These are phyloP conservation scores for Ethmia dodecea DNA, from an alignment of 2,888 invertebrate species.

Conservation along the genomic window DNA sequence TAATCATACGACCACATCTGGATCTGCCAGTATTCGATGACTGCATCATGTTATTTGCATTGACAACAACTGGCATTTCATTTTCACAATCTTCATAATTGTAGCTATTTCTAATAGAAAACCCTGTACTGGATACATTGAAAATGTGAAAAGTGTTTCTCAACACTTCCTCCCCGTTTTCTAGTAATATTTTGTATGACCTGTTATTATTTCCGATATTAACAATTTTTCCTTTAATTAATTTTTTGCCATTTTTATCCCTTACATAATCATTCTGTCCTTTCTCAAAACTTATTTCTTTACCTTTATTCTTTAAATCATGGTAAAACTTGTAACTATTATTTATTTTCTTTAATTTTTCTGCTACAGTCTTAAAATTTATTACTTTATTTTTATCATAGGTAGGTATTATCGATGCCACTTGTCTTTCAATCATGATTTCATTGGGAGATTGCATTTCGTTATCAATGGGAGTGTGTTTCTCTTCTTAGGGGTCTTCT, in stretches of 20 bases:
- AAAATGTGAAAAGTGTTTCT: conserved; percentile 8
- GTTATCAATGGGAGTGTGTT: conserved; percentile 7
- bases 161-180: conserved; percentile 4
- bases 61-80: no score
- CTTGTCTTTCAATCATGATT: conserved; percentile 5
- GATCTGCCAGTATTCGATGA: no score
- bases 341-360: no score
- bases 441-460: conserved; percentile 8
- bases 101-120: conserved; percentile 1
- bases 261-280: conserved; percentile 8
- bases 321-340: conserved; percentile 8
- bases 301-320: conserved; percentile 6
- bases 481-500: no score
- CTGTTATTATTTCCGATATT: conserved; percentile 1
- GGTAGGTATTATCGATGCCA: conserved; percentile 2
- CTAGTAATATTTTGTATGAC: conserved; percentile 6
- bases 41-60: no score
- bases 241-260: conserved; percentile 8
- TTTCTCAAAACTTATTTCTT: neutral
- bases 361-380: conserved; percentile 1
- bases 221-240: conserved; percentile 5
- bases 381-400: neutral
- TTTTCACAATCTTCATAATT: no score
- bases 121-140: conserved; percentile 1
- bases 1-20: no score